Base-by-base conservation (phyloP, 2,797 vertebrate species). In the Phataginus tetradactyla region DNA sequence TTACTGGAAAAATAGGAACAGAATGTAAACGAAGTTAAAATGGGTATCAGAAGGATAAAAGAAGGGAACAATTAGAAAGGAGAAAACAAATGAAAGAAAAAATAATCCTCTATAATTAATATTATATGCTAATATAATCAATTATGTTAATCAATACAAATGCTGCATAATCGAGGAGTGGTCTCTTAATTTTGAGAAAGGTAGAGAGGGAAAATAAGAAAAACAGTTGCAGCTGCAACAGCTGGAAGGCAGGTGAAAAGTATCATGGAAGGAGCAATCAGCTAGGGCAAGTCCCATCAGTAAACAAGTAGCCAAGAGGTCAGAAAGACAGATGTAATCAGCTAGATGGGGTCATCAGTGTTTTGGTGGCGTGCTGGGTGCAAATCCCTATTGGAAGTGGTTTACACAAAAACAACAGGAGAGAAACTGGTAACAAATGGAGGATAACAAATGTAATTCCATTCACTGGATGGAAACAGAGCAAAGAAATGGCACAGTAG, bases 11-110 rank as follows among this genome's bases (percentile, higher is more conserved):
- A 91, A 90, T 3, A 90, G 21, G 3, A 83, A 95, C 1, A 88
- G 29, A 90, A 80, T 49, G 10, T 78, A 86, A 64, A 25, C 63
- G 25, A 91, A 88, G 53, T 23, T 66, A 92, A 96, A 71, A 77
- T 32, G 15, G 12, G 2, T 17, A 85, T 45, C 27, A 57, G 49
- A 80, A 85, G 27, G 59, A 37, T 72, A 77, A 71, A 81, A 83
- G 10, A 87, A 39, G 8, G 25, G 18, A 90, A 90, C 5, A 61
- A 72, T 51, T 25, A 75, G 11, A 80, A 78, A 1, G 10, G 23
- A 86, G 45, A 63, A 75, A 86, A 87, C 8, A 79, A 27, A 66
- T 2, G 39, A 77, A 59, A 45, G 45, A 45, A 45, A 45, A 12
- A 45, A 45, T 45, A 45, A 45, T 45, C 45, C 45, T 9, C 45